Conservation (phyloP, 1,140 invertebrate species). For the Drosophila miranda region DNA sequence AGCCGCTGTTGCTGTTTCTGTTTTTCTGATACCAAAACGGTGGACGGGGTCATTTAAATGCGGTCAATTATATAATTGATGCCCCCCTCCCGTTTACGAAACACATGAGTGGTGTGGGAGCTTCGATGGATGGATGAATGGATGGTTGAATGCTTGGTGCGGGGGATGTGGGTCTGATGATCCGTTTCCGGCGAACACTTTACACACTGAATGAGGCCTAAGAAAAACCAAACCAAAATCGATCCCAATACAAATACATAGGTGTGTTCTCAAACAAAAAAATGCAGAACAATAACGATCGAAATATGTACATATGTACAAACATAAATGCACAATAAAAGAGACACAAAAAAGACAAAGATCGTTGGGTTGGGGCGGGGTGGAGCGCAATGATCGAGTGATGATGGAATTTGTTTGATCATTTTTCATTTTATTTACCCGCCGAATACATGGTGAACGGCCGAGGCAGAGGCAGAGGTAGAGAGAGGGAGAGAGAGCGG, state of each 20-base stretch:
- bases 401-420: slow-evolving; percentile 29
- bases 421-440: slow-evolving; percentile 62
- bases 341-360: too few species aligned
- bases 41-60: slow-evolving; percentile 44
- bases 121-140: slow-evolving; percentile 19
- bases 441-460: slow-evolving; percentile 67
- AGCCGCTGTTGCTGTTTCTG: too few species aligned
- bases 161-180: slow-evolving; percentile 40
- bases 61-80: slow-evolving; percentile 65
- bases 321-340: too few species aligned
- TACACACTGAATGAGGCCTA: slow-evolving; percentile 17
- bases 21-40: slow-evolving; percentile 26
- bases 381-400: background rate
- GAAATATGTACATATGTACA: too few species aligned
- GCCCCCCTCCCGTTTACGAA: background rate
- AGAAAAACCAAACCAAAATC: slow-evolving; percentile 12
- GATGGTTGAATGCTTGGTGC: background rate
- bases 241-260: slow-evolving; percentile 27
- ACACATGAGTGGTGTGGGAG: slow-evolving; percentile 10
- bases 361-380: too few species aligned
- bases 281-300: background rate
- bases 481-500: background rate
- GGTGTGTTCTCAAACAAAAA: too few species aligned
- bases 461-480: background rate
- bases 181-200: slow-evolving; percentile 47